Evolutionary conservation across 2,888 invertebrate species (phyloP), one percentile per base, ranked within the genome.

Genomic region (Schrankia costaestrigalis): DNA sequence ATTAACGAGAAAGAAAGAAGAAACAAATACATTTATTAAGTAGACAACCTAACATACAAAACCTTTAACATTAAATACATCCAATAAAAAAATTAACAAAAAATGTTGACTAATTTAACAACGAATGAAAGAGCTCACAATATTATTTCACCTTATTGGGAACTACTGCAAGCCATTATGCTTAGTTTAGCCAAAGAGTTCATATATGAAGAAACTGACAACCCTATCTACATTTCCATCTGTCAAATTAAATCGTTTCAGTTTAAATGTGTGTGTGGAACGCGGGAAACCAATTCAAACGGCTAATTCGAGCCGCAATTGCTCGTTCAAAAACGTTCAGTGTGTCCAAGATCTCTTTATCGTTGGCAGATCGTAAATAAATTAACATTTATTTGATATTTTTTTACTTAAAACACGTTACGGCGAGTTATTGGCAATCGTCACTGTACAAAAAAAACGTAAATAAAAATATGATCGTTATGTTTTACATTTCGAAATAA

Each of bases 271-370:
- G 66, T 63, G 72, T 39, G 59, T 51, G 60, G 57, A 59, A 66
- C 69, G 72, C 69, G 69, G 57, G 65, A 66, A 67, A 75, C 63
- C 77, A 71, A 78, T 81, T 74, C 63, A 71, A 80, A 77, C 66
- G 76, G 80, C 79, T 82, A 83, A 83, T 83, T 83, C 77, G 76
- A 79, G 73, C 59, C 47, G 51, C 55, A 60, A 64, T 58, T 61
- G 60, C 59, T 56, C 50, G 53, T 61, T 65, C 66, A 61, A 51
- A 56, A 59, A 58, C 44, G 49, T 21, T 17, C 11, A n/a, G n/a
- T n/a, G 28, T 17, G 14, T 57, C 45, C 52, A 40, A 49, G 57
- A 52, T 44, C 53, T 52, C 53, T 64, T 67, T 62, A 69, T 57
- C 52, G 57, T 64, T 69, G 68, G 59, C 75, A 72, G 72, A 55